Evolutionary conservation across 2,888 invertebrate genomes (phyloP).

Genomic region (Mechanitis mazaeus): DNA sequence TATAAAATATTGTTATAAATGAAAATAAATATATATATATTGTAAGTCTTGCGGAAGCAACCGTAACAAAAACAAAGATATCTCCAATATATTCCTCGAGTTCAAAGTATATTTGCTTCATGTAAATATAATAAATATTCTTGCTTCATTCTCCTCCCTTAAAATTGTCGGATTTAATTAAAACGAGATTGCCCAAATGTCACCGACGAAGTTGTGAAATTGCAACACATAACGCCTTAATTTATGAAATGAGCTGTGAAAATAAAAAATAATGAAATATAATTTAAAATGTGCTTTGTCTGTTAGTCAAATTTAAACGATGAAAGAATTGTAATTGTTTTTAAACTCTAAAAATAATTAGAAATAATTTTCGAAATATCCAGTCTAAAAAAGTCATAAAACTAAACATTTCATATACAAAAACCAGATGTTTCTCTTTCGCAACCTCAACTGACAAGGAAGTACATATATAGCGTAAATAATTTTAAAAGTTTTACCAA

Average conservation of each 20-base stretch:
- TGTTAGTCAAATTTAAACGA: no score
- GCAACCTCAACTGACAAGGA: constrained; percentile 13
- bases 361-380: no score
- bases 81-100: no score
- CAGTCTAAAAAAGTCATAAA: not conserved
- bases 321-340: no score
- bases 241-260: no score
- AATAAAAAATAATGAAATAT: no score
- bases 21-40: not conserved
- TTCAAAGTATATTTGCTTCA: constrained; percentile 14
- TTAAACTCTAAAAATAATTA: no score
- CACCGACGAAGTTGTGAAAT: not conserved
- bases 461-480: constrained; percentile 9
- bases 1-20: no score
- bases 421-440: constrained; percentile 18
- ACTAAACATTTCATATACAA: constrained; percentile 11
- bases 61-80: not conserved
- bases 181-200: constrained; percentile 18
- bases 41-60: no score
- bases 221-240: not conserved
- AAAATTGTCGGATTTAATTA: constrained; percentile 28
- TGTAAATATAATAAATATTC: constrained; percentile 22
- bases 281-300: no score
- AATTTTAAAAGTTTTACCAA: constrained; percentile 1
- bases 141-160: constrained; percentile 22